phyloP scores from a whole-genome alignment of 2,797 vertebrate species.

The Cichlasoma orientale region DNA sequence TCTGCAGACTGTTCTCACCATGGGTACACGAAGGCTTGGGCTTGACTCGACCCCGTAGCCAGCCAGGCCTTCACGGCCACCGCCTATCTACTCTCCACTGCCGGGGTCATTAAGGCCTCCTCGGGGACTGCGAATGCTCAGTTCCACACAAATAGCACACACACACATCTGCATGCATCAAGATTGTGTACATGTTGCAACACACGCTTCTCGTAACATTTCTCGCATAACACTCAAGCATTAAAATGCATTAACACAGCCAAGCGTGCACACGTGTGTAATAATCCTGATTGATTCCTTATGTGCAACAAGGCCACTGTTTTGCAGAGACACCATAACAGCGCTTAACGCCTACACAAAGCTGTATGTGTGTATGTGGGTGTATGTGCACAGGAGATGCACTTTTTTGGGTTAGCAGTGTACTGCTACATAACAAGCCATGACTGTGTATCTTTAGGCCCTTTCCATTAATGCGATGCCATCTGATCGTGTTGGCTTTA shows the following conservation, averaged over 20 bases:
- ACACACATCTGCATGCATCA: conserved; percentile 30
- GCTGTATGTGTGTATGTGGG: not conserved
- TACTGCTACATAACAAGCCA: not conserved
- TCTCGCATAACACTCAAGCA: conserved; percentile 44
- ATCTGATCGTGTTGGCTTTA: not conserved
- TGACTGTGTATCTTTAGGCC: conserved; percentile 17
- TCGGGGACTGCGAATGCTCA: conserved; percentile 77
- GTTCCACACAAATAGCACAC: conserved; percentile 64
- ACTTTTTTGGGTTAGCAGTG: conserved; percentile 18
- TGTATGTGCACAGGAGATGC: not conserved
- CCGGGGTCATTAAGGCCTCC: conserved; percentile 79
- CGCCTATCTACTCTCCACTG: conserved; percentile 72
- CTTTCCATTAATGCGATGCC: not conserved
- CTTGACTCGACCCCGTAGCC: conserved; percentile 58
- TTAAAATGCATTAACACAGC: conserved; percentile 46
- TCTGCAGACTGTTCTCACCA: conserved; percentile 80
- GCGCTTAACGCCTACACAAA: conserved; percentile 37
- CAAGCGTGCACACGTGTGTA: conserved; percentile 48
- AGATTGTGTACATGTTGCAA: conserved; percentile 35
- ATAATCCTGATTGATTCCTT: conserved; percentile 75
- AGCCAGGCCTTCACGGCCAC: conserved; percentile 74
- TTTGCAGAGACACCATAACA: conserved; percentile 58
- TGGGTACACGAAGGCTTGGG: conserved; percentile 47
- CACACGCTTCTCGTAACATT: conserved; percentile 30
- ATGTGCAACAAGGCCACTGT: conserved; percentile 72